These are phyloP conservation scores for Ctenosaura bakeri DNA, from an alignment of 2,797 vertebrate genomes.

Conservation along the genomic window DNA sequence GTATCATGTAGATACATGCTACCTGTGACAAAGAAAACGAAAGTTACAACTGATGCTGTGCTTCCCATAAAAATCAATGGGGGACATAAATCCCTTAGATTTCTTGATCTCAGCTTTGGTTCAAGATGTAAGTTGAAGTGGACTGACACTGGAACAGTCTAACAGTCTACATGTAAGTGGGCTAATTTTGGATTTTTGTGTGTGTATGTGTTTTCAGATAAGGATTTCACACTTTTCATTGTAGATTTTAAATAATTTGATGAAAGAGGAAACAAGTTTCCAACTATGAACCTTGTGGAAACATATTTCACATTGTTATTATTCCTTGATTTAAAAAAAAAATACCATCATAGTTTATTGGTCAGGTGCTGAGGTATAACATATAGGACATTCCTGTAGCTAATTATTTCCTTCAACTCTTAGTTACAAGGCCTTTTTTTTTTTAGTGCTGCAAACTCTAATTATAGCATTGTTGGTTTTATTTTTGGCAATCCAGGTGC, in stretches of 20 bases:
- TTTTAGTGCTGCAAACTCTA: not conserved
- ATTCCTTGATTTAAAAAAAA: slow-evolving; percentile 3
- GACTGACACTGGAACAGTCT: not conserved
- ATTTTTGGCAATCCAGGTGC: not conserved
- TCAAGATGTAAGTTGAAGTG: not conserved
- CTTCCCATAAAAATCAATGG: not conserved
- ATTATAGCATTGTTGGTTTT: slow-evolving; percentile 6
- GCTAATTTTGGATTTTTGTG: no score
- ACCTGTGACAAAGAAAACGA: not conserved
- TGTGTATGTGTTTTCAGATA: not conserved
- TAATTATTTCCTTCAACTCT: not conserved
- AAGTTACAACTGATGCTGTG: not conserved
- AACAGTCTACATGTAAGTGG: not conserved
- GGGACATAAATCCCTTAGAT: not conserved
- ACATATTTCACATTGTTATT: not conserved
- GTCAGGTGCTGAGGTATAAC: not conserved
- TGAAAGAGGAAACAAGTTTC: not conserved
- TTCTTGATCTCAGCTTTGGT: not conserved
- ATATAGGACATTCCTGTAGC: not conserved
- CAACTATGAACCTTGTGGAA: accelerated
- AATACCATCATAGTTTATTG: slow-evolving; percentile 25
- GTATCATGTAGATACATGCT: no score
- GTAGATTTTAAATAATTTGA: not conserved
- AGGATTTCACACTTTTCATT: not conserved
- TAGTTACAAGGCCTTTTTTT: not conserved